These are phyloP conservation scores for Anas platyrhynchos DNA, from an alignment of 2,113 vertebrate species.

Conservation along the genomic window DNA sequence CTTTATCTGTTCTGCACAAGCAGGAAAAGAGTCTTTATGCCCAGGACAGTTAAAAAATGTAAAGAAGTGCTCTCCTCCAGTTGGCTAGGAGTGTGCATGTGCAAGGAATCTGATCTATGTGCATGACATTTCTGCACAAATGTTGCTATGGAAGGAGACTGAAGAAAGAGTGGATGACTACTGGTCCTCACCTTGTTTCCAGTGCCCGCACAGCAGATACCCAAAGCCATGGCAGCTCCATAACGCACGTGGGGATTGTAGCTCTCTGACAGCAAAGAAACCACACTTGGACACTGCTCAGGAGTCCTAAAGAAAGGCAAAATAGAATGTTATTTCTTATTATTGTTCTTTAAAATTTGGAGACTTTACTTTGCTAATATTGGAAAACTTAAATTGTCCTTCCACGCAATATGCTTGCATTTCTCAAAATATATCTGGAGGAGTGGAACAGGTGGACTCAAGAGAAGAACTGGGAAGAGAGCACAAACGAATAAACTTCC, in stretches of 20 bases:
- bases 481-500: neutral
- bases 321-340: neutral
- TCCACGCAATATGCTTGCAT: neutral
- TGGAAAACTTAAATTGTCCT: neutral
- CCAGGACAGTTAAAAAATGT: neutral
- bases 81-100: neutral
- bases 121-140: neutral
- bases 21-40: neutral
- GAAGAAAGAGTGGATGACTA: neutral
- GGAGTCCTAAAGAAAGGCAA: conserved; percentile 86
- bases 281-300: conserved; percentile 97
- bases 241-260: conserved; percentile 99
- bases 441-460: neutral
- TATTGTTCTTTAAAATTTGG: neutral
- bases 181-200: conserved; percentile 91
- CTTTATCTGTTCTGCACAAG: neutral
- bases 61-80: neutral
- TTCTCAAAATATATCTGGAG: neutral
- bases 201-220: conserved; percentile 97
- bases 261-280: conserved; percentile 97
- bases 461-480: neutral
- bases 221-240: conserved; percentile 96
- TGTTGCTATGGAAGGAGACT: neutral
- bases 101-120: neutral
- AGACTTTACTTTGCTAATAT: neutral